Percentiles rank a stretch among this genome's conserved stretches.
Conservation (phyloP, 2,888 invertebrate genomes). For the Orthosia gothica region DNA sequence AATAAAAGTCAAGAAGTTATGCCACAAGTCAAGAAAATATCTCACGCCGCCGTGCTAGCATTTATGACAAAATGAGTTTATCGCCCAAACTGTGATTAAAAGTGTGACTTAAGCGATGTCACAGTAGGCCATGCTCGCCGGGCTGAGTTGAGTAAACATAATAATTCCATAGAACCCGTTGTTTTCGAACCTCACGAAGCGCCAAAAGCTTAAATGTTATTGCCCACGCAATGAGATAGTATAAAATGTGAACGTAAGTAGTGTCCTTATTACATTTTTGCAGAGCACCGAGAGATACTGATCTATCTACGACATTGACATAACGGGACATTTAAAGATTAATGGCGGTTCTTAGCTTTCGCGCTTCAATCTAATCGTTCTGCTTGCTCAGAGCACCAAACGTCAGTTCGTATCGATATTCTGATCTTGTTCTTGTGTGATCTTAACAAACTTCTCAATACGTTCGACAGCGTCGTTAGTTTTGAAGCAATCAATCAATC, state of each 20-base stretch:
- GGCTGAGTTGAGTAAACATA: conserved; percentile 37
- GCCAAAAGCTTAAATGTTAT: conserved; percentile 40
- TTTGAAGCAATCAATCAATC: too few relatives aligned
- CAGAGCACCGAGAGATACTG: conserved; percentile 66
- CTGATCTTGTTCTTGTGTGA: conserved; percentile 70
- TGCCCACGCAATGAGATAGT: conserved; percentile 58
- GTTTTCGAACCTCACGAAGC: conserved; percentile 50
- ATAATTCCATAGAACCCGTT: conserved; percentile 40
- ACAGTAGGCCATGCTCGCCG: too few relatives aligned
- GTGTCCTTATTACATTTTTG: conserved; percentile 65
- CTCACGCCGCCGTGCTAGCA: too few relatives aligned
- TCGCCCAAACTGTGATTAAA: too few relatives aligned
- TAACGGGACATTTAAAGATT: conserved; percentile 84
- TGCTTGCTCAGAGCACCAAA: conserved; percentile 66
- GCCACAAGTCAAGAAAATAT: too few relatives aligned
- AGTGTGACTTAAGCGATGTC: too few relatives aligned
- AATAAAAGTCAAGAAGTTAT: too few relatives aligned
- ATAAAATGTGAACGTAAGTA: conserved; percentile 54
- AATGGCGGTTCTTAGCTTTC: conserved; percentile 75
- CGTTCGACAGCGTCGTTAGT: background rate
- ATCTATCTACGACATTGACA: conserved; percentile 75
- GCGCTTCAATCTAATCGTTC: conserved; percentile 74
- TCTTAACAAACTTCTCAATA: conserved; percentile 41
- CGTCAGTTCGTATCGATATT: conserved; percentile 70
- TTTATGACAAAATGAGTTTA: too few relatives aligned